Evolutionary conservation across 2,113 vertebrate species (phyloP).

Genomic region (Seriola aureovittata): DNA sequence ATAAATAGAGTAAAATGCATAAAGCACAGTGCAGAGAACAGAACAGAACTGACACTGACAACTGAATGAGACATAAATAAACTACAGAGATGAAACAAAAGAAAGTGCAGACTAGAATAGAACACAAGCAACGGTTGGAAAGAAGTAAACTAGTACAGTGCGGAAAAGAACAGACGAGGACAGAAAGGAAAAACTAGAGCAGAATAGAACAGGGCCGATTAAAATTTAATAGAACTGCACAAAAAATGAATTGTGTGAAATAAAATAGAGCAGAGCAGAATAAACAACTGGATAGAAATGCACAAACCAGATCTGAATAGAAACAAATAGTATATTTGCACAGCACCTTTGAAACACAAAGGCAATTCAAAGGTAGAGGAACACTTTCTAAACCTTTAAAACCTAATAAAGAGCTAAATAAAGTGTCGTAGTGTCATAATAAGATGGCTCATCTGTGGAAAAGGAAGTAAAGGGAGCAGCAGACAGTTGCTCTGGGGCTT

Average conservation of each 20-base stretch:
- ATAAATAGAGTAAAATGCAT: background rate
- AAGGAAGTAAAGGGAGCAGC: background rate
- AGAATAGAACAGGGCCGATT: background rate
- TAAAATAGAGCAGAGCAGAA: background rate
- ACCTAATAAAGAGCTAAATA: background rate
- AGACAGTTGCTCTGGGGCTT: no score
- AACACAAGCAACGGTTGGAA: no score
- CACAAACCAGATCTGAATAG: background rate
- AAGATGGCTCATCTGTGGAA: background rate
- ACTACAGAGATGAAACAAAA: background rate
- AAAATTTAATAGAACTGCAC: background rate
- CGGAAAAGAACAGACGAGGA: background rate
- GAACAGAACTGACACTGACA: background rate
- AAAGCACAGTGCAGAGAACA: background rate
- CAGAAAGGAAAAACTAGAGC: background rate
- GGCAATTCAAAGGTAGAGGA: background rate
- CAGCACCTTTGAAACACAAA: background rate
- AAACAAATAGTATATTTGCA: background rate
- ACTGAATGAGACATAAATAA: background rate
- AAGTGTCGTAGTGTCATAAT: background rate
- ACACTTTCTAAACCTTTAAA: background rate
- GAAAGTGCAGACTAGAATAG: background rate
- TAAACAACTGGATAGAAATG: background rate
- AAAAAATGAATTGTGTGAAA: background rate
- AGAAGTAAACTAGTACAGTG: no score